Evolutionary conservation across 2,113 vertebrate species (phyloP), one percentile per base, ranked within the genome.

Genomic region (Mystacornis crossleyi): DNA sequence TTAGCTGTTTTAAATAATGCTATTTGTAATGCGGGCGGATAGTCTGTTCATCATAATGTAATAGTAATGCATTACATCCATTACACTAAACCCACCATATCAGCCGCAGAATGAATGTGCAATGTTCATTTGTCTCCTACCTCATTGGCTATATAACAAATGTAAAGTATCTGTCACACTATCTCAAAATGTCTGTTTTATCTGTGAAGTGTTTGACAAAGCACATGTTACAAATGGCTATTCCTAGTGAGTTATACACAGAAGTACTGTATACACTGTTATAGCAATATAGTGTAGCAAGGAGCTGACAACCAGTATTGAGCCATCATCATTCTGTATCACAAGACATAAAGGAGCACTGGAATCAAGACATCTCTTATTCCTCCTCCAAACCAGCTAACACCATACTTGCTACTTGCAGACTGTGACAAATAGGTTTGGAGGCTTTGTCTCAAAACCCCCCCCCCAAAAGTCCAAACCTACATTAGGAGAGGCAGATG

Each of bases 121-220:
- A 94, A 21, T 10, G 19, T 58, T 83, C 31, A 78, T 92, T 91
- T 85, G 21, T 82, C 67, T 91, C 62, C 62, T 80, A 5, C 55
- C 58, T 92, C 64, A 77, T 2, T 75, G 77, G n/a, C 20, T 53
- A 11, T 23, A 31, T 74, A 86, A 78, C 45, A 90, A 91, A 94
- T 79, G 90, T 65, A 74, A 34, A 81, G 14, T 85, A 84, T 91
- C 40, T 93, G 65, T 91, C 92, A 88, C 72, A 72, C 65, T 94
- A 84, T 89, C 93, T 89, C 64, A 74, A 54, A 96, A 95, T 20
- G 58, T 53, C 95, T 70, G 20, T 31, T 94, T 95, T 91, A 95
- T 93, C 94, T 91, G 64, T 18, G 57, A 81, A 81, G 47, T 28
- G 26, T 67, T 94, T 94, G 86, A 92, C 58, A 91, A 89, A 97